Evolutionary conservation across 1,140 invertebrate species (phyloP), one percentile per base, ranked within the genome.

Genomic region (Pteromalus puparum): DNA sequence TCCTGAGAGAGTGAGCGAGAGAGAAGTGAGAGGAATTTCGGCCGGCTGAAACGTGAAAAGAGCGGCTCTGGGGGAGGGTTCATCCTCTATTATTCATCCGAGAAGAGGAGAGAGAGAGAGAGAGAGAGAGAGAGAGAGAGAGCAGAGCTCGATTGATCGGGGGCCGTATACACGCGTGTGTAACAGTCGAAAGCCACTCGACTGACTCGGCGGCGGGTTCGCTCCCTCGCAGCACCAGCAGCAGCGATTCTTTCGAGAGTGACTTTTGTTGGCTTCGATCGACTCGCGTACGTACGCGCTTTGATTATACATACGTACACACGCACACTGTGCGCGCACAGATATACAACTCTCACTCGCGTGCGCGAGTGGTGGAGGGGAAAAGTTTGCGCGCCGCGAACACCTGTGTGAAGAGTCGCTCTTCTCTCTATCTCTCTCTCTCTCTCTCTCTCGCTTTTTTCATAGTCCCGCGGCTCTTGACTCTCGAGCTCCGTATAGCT

Each of bases 201-300:
- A 61, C 53, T 48, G 46, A 48, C 13, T 48, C 46, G 46, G 46
- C 46, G 46, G 46, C 13, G 13, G 48, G 30, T 34, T 34, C 53
- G 21, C 53, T 61, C 53, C 53, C 53, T 61, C 53, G 53, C 53
- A 53, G 53, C 53, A n/a, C 18, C 53, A 5, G 53, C 53, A 53
- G 53, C 53, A 61, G 53, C 53, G 53, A 61, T 61, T 61, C 53
- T 61, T 61, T 61, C 53, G 53, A 61, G 53, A 61, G 53, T 61
- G 53, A 61, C 53, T 61, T 61, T 61, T 61, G 53, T 61, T 61
- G 53, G 53, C 53, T 61, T 21, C 53, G 53, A 61, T 61, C 53
- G 53, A 61, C 15, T 61, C 53, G 53, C 53, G 53, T 61, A 61
- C 1, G 38, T 61, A 61, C 53, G 53, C 53, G 53, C 21, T 61